A percentile compares a stretch with the other conserved stretches of the same genome.
Conservation (phyloP, 2,888 invertebrate genomes). For the Parthenolecanium corni region DNA sequence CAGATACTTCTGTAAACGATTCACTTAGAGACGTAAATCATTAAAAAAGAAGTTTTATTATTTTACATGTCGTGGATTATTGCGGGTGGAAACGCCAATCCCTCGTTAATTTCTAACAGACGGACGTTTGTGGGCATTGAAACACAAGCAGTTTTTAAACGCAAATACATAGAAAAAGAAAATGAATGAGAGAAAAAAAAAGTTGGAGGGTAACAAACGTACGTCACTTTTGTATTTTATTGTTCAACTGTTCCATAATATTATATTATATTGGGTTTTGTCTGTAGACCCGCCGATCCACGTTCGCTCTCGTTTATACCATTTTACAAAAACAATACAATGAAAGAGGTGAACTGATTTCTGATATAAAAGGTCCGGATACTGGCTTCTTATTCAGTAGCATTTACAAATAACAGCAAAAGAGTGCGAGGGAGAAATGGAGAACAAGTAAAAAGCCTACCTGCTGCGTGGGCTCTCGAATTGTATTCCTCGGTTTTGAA, state of each 20-base stretch:
- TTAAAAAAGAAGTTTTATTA: no score
- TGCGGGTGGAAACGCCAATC: slow-evolving; percentile 28
- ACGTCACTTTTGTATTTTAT: slow-evolving; percentile 29
- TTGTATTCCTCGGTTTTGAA: slow-evolving; percentile 3
- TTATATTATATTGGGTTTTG: slow-evolving; percentile 22
- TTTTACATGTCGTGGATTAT: neutral
- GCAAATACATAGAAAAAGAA: neutral
- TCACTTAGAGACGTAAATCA: no score
- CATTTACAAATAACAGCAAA: neutral
- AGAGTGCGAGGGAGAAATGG: neutral
- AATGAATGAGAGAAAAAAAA: neutral
- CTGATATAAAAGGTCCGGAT: slow-evolving; percentile 26
- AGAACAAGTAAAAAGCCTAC: slow-evolving; percentile 15
- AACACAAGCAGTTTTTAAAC: slow-evolving; percentile 25
- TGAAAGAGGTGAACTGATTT: slow-evolving; percentile 28
- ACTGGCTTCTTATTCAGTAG: slow-evolving; percentile 24
- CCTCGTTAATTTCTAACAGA: slow-evolving; percentile 26
- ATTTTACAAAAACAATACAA: slow-evolving; percentile 19
- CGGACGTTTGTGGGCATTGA: slow-evolving; percentile 28
- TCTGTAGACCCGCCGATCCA: slow-evolving; percentile 2
- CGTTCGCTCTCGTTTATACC: slow-evolving; percentile 18
- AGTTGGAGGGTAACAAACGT: slow-evolving; percentile 25
- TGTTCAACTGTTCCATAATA: slow-evolving; percentile 28
- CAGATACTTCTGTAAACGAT: no score
- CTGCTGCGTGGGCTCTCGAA: slow-evolving; percentile 22